These are phyloP conservation scores for Oxyteleia sp. DNA, from an alignment of 2,888 invertebrate species.

Conservation along the genomic window DNA sequence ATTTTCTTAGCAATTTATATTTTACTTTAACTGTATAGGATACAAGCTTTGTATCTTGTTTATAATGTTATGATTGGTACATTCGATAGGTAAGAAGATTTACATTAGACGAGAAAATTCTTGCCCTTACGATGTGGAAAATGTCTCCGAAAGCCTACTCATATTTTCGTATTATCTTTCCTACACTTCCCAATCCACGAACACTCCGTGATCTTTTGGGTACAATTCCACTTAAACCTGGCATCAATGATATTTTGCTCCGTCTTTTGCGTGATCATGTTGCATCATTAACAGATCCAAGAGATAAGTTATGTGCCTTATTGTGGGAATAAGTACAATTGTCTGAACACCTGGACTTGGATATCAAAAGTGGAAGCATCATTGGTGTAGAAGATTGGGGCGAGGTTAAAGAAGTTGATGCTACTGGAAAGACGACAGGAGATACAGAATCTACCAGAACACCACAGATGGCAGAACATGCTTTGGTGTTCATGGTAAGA, in stretches of 20 bases:
- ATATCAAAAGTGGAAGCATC: background rate
- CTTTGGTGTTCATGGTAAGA: constrained; percentile 20
- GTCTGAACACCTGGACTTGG: constrained; percentile 6
- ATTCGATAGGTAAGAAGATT: constrained; percentile 27
- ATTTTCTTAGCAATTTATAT: no score
- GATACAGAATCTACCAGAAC: constrained; percentile 16
- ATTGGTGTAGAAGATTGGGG: constrained; percentile 44
- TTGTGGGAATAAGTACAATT: constrained; percentile 30
- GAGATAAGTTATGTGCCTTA: constrained; percentile 19
- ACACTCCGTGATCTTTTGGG: background rate
- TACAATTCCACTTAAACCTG: constrained; percentile 12
- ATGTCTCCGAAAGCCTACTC: constrained; percentile 11
- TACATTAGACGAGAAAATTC: constrained; percentile 28
- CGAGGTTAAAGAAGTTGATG: background rate
- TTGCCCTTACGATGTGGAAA: constrained; percentile 26
- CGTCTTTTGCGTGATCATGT: constrained; percentile 1
- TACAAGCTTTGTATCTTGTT: no score
- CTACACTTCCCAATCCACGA: constrained; percentile 17
- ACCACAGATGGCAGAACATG: constrained; percentile 17
- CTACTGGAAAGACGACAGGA: background rate
- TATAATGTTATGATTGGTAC: no score
- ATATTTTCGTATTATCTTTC: constrained; percentile 1
- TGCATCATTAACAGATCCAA: background rate
- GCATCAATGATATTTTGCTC: constrained; percentile 7
- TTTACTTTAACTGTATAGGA: no score